Evolutionary conservation across 1,140 invertebrate genomes (phyloP).

Genomic region (Pygmarrhopalites habei): DNA sequence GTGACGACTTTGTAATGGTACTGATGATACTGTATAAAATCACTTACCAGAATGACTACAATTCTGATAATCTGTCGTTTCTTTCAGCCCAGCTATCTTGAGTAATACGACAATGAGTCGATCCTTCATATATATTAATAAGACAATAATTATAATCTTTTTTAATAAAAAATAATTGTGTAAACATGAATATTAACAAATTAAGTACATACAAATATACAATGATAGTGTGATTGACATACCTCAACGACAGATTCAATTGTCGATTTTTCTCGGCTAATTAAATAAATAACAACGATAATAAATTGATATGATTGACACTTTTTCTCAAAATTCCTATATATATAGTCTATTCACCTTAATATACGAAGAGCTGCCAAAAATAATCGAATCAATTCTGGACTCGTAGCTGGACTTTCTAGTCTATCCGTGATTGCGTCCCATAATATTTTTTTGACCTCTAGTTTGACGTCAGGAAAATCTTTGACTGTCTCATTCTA

Average conservation of each 20-base stretch:
- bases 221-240: no score
- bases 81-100: conserved; percentile 17
- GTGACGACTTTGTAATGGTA: no score
- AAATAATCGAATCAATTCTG: conserved; percentile 6
- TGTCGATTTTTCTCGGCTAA: conserved; percentile 30
- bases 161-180: no score
- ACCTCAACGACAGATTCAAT: conserved; percentile 23
- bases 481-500: conserved; percentile 14
- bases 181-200: no score
- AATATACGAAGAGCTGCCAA: conserved; percentile 21
- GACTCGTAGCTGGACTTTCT: conserved; percentile 2
- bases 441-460: conserved; percentile 16
- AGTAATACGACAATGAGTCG: conserved; percentile 14
- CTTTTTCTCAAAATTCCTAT: neutral
- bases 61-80: conserved; percentile 15
- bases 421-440: conserved; percentile 18
- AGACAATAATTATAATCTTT: no score
- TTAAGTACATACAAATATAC: no score
- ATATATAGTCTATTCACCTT: conserved; percentile 12
- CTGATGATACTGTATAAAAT: no score
- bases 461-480: conserved; percentile 16
- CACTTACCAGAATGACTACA: conserved; percentile 14
- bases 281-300: neutral
- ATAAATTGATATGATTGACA: conserved; percentile 2
- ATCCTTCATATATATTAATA: no score